These are phyloP conservation scores for Odocoileus virginianus DNA, from an alignment of 2,113 vertebrate species.

Conservation along the genomic window DNA sequence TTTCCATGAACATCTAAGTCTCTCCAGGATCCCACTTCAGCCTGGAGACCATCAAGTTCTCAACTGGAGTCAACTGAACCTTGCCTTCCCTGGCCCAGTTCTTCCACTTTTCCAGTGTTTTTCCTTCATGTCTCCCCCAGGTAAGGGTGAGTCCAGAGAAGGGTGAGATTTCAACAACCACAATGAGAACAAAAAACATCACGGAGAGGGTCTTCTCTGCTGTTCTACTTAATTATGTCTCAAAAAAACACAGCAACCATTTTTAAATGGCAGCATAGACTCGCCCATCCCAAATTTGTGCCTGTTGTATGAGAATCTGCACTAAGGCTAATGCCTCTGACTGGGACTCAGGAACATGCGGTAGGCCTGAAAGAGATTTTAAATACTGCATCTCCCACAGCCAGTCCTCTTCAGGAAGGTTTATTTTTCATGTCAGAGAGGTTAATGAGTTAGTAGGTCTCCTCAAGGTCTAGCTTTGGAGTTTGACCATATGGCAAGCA, in stretches of 20 bases:
- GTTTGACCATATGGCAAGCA: conserved; percentile 26
- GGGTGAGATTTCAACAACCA: neutral
- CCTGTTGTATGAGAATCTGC: neutral
- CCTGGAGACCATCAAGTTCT: neutral
- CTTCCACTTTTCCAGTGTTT: neutral
- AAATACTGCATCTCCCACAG: neutral
- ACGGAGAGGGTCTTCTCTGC: neutral
- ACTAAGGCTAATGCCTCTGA: neutral
- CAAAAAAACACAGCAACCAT: neutral
- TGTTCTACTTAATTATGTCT: neutral
- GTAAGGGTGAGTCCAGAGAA: neutral
- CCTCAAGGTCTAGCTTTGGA: conserved; percentile 18
- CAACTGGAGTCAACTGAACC: neutral
- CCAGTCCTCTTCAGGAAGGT: neutral
- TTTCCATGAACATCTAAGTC: neutral
- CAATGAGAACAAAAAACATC: neutral
- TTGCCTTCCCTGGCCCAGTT: neutral
- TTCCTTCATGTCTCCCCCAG: neutral
- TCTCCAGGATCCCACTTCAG: neutral
- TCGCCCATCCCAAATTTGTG: neutral
- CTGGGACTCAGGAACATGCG: neutral
- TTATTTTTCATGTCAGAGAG: neutral
- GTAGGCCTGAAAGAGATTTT: neutral
- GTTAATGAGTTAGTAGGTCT: conserved; percentile 48
- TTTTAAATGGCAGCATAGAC: neutral